Evolutionary conservation across 2,113 vertebrate species (phyloP).

Genomic region (Pseudorhombus dupliciocellatus): DNA sequence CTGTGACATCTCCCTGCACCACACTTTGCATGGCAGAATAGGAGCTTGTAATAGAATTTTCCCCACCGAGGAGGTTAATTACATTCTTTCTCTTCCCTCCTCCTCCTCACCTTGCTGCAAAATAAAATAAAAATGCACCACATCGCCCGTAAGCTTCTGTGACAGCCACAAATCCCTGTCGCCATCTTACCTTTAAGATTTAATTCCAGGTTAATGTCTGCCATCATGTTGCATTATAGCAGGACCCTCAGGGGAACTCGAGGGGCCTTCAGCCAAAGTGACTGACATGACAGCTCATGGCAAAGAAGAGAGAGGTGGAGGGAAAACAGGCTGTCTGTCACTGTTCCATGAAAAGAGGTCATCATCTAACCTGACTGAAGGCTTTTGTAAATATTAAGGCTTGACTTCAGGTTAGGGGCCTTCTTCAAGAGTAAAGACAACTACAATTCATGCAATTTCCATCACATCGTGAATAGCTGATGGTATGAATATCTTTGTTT

Average conservation of each 20-base stretch:
- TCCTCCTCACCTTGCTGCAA: conserved; percentile 9
- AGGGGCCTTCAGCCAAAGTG: conserved; percentile 41
- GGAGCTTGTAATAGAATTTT: conserved; percentile 96
- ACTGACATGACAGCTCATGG: conserved; percentile 53
- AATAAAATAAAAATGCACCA: conserved; percentile 55
- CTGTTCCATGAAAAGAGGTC: conserved; percentile 28
- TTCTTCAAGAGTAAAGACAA: too few relatives aligned
- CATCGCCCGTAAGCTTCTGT: conserved; percentile 77
- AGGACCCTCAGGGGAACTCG: conserved; percentile 42
- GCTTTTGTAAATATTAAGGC: conserved; percentile 24
- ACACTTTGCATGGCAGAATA: conserved; percentile 95
- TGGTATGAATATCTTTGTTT: too few relatives aligned
- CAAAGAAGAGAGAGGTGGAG: conserved; percentile 16
- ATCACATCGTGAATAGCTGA: too few relatives aligned
- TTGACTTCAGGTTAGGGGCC: conserved; percentile 28
- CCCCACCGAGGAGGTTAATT: conserved; percentile 95
- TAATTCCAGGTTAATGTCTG: conserved; percentile 87
- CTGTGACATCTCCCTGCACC: conserved; percentile 93
- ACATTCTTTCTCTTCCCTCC: conserved; percentile 79
- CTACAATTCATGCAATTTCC: too few relatives aligned
- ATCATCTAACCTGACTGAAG: conserved; percentile 33
- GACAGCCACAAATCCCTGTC: conserved; percentile 82
- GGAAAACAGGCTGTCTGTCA: conserved; percentile 29
- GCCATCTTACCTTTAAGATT: conserved; percentile 78
- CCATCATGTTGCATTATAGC: conserved; percentile 67